These are phyloP conservation scores for Tricholauxania praeusta DNA, from an alignment of 2,888 invertebrate species.

Conservation along the genomic window DNA sequence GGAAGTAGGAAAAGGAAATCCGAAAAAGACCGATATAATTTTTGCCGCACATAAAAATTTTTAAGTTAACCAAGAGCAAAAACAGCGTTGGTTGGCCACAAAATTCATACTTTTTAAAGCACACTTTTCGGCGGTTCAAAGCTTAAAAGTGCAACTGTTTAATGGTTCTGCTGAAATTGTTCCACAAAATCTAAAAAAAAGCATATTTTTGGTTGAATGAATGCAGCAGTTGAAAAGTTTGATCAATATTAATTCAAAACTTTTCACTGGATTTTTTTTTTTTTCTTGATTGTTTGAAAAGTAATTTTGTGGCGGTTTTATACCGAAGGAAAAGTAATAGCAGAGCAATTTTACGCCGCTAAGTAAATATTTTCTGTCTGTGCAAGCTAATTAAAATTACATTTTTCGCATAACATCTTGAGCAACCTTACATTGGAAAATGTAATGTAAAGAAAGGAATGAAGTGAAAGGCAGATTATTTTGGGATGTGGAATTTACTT, in stretches of 20 bases:
- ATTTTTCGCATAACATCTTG: no score
- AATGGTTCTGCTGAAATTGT: background rate
- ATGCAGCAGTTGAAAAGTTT: constrained; percentile 13
- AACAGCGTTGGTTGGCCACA: constrained; percentile 5
- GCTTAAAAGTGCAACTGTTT: background rate
- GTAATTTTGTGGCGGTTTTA: no score
- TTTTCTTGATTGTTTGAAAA: background rate
- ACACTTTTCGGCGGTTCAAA: background rate
- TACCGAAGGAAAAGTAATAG: no score
- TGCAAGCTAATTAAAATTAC: no score
- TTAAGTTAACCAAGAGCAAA: background rate
- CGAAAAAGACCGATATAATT: background rate
- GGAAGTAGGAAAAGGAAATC: background rate
- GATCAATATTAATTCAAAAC: constrained; percentile 16
- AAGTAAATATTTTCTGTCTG: no score
- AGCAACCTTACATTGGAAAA: no score
- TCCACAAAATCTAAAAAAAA: background rate
- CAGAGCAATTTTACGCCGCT: no score
- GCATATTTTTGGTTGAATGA: constrained; percentile 8
- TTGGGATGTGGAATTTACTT: no score
- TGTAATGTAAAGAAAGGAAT: no score
- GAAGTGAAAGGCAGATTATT: no score
- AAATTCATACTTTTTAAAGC: constrained; percentile 9
- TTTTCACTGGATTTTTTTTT: background rate
- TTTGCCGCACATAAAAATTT: background rate